Evolutionary conservation across 2,113 vertebrate genomes (phyloP).

Genomic region (Charadrius vociferus): DNA sequence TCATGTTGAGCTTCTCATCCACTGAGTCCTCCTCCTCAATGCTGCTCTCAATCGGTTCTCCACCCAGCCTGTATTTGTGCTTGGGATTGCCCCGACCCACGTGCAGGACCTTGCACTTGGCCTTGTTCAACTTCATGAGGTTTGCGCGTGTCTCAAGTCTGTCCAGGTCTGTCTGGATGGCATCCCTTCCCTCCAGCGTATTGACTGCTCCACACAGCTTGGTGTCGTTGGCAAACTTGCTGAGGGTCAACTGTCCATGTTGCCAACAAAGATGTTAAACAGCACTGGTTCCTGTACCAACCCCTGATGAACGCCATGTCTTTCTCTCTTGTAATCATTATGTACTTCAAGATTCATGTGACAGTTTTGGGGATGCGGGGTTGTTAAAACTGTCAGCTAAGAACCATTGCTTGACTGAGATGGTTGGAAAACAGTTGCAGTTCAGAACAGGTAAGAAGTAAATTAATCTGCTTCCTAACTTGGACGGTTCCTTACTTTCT

Average conservation of each 20-base stretch:
- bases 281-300: background rate
- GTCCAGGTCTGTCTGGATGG: no score
- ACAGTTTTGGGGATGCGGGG: background rate
- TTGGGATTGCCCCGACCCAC: no score
- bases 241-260: background rate
- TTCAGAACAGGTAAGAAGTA: background rate
- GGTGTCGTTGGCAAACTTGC: no score
- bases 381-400: background rate
- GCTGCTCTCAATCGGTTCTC: no score
- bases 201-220: no score
- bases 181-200: no score
- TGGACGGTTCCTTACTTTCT: background rate
- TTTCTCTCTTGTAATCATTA: background rate
- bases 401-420: background rate
- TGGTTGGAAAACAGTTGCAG: background rate
- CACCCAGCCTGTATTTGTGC: no score
- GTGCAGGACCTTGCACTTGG: no score
- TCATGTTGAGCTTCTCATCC: no score
- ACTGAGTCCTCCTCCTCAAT: no score
- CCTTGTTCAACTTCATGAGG: no score
- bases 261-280: background rate
- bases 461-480: background rate
- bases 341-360: background rate
- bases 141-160: no score
- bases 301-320: background rate